A percentile compares a stretch with the other conserved stretches of the same genome.
phyloP scores from a whole-genome alignment of 2,113 vertebrate genomes.

The Nycticebus coucang region DNA sequence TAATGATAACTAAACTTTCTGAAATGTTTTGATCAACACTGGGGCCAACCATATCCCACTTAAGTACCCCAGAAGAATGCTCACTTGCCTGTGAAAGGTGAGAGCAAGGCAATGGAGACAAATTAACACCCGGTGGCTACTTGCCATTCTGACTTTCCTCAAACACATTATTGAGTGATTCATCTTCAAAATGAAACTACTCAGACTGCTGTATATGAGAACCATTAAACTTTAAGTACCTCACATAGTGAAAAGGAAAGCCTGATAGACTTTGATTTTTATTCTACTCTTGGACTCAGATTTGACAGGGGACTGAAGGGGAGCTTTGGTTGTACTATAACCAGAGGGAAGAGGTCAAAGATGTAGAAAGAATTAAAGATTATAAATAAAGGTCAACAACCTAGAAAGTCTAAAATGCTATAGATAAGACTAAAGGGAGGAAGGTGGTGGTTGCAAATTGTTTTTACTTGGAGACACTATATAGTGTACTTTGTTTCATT shows the following conservation, averaged over 20 bases:
- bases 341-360: constrained; percentile 84
- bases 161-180: neutral
- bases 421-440: constrained; percentile 69
- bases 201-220: neutral
- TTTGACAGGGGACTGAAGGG: constrained; percentile 53
- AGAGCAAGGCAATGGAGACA: neutral
- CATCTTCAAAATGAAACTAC: neutral
- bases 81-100: neutral
- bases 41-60: neutral
- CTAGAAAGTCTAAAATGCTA: constrained; percentile 57
- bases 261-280: constrained; percentile 55
- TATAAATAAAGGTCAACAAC: constrained; percentile 79
- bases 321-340: constrained; percentile 85
- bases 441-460: constrained; percentile 66
- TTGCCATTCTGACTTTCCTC: neutral
- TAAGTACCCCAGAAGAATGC: neutral
- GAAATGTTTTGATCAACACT: neutral
- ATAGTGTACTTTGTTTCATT: neutral
- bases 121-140: neutral
- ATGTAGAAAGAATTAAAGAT: constrained; percentile 76
- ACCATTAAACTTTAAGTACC: constrained; percentile 65
- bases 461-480: constrained; percentile 60
- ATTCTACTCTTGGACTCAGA: constrained; percentile 75
- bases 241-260: neutral
- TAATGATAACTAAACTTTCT: neutral